These are phyloP conservation scores for Zoanthus sansibaricus DNA, from an alignment of 92 coral and sea anemone genomes.

Conservation along the genomic window DNA sequence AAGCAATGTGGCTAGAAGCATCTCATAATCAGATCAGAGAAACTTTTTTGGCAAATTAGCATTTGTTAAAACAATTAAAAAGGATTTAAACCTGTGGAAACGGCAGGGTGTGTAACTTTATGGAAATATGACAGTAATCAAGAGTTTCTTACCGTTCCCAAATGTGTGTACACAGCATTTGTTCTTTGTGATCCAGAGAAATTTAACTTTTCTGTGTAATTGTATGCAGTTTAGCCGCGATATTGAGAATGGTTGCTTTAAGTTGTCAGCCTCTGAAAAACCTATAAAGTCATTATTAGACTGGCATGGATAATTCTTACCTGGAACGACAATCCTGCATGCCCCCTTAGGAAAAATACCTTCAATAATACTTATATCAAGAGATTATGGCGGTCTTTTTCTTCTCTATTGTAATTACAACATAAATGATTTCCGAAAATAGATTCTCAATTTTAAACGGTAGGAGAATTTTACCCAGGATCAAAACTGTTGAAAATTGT, in stretches of 20 bases:
- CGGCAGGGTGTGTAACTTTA: too few species aligned
- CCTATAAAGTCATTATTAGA: conserved; percentile 38
- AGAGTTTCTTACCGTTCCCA: too few species aligned
- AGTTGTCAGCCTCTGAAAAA: conserved; percentile 16
- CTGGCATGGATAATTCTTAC: conserved; percentile 24
- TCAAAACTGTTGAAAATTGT: background rate
- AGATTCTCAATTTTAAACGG: conserved; percentile 23
- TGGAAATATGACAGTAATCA: too few species aligned
- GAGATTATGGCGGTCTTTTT: conserved; percentile 5
- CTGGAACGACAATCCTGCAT: conserved; percentile 14
- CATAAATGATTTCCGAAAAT: conserved; percentile 21
- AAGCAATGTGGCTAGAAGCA: too few species aligned
- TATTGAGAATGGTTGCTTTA: conserved; percentile 28
- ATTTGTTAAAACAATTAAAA: too few species aligned
- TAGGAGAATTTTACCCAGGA: conserved; percentile 8
- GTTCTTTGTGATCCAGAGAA: too few species aligned
- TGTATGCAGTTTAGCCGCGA: conserved; percentile 21
- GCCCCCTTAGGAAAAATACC: conserved; percentile 36
- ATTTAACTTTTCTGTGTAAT: conserved; percentile 9
- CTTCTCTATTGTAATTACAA: conserved; percentile 22
- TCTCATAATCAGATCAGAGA: background rate
- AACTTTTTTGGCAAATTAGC: background rate
- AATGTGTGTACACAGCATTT: too few species aligned
- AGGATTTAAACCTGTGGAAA: too few species aligned
- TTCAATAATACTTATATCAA: background rate